Conservation (phyloP, 2,113 vertebrate species). For the Pardalotus punctatus region DNA sequence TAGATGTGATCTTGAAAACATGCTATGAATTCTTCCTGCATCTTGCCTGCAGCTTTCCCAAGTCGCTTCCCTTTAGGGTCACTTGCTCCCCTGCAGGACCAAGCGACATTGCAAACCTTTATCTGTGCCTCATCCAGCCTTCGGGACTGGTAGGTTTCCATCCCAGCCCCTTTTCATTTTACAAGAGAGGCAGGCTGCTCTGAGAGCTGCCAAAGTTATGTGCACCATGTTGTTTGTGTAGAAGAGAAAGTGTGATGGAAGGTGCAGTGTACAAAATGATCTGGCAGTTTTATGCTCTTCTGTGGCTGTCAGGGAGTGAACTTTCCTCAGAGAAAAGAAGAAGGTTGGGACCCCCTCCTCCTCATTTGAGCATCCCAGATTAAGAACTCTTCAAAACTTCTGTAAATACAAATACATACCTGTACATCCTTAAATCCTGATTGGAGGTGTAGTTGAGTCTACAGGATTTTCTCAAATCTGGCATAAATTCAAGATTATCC, state of each 20-base stretch:
- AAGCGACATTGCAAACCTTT: not conserved
- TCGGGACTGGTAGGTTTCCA: not conserved
- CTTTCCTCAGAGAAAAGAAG: not conserved
- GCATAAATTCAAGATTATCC: not conserved
- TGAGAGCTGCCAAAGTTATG: not conserved
- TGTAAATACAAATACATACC: not conserved
- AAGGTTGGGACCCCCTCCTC: not conserved
- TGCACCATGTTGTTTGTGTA: too few species aligned
- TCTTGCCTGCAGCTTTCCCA: not conserved
- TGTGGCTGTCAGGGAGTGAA: not conserved
- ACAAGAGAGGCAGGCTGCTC: not conserved
- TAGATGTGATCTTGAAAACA: not conserved
- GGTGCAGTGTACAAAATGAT: not conserved
- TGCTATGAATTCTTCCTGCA: not conserved
- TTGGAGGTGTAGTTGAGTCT: fast-evolving
- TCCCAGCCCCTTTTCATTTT: not conserved
- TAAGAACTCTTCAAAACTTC: not conserved
- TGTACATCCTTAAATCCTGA: not conserved
- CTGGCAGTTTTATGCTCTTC: not conserved
- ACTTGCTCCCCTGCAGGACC: not conserved
- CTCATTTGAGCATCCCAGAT: not conserved
- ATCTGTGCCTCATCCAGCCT: not conserved
- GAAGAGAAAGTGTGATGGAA: not conserved
- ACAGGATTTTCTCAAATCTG: not conserved
- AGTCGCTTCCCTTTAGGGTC: not conserved